Evolutionary conservation across 2,797 vertebrate genomes (phyloP), one percentile per base, ranked within the genome.

Genomic region (Cygnus olor): DNA sequence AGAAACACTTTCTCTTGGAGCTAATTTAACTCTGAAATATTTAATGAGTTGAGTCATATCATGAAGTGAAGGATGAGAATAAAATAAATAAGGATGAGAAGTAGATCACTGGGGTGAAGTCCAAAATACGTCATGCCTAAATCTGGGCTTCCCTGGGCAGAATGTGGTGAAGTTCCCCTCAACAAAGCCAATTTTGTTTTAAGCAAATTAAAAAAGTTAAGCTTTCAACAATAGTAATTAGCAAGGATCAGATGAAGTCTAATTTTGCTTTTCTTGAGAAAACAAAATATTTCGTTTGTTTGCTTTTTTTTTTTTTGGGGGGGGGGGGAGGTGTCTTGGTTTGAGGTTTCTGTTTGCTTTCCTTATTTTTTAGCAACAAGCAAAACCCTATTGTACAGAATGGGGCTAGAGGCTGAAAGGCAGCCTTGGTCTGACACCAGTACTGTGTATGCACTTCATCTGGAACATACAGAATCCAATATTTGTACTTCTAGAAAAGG

Each of bases 41-140:
- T 97, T 97, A 94, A 97, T 96, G 82, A 95, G 80, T 97, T 98
- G 96, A 97, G 96, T 98, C 96, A 96, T 95, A 96, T 92, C 56
- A 97, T 86, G 72, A 95, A 96, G 84, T 93, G 94, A 96, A 93
- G 76, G 90, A 97, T 94, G 80, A 96, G 92, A 97, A 98, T 25
- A 51, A 51, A 51, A 51, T 53, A 27, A 27, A 27, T 27, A 96
- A 93, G 76, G 90, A 97, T 94, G 80, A 96, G 92, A 97, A 98
- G 71, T 91, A 92, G 71, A 97, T 96, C 47, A 81, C 77, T 88
- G 97, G 85, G 90, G 56, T 80, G 92, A 84, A 21, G 47, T 92
- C 94, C 96, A 97, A 97, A 97, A 83, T 87, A 64, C 68, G 91
- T 45, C 54, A 66, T 94, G 86, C 71, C 85, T 97, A 94, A 95